Evolutionary conservation across 23 tunicate species (phyloP).

Genomic region (Trididemnum clinides): DNA sequence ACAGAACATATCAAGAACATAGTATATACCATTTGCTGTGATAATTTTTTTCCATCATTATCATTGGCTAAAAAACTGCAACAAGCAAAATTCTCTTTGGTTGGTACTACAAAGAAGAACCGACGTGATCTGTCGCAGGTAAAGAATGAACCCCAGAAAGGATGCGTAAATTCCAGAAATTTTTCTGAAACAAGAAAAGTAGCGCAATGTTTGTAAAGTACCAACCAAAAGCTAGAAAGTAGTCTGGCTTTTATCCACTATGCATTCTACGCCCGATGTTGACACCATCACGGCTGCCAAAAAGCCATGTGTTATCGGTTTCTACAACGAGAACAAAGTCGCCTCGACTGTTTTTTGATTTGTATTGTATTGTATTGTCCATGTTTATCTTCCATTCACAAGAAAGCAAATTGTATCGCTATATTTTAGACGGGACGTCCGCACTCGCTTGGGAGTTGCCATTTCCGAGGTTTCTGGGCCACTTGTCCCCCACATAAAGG

Average conservation of each 20-base stretch:
- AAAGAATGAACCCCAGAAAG: neutral
- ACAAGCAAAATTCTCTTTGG: neutral
- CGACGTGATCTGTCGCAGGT: neutral
- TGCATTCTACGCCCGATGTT: neutral
- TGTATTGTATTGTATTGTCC: no score
- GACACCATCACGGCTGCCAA: conserved; percentile 3
- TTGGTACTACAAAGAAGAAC: neutral
- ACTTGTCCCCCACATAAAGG: no score
- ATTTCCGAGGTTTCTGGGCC: no score
- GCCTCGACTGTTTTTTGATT: no score
- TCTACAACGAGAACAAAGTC: conserved; percentile 5
- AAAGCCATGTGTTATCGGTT: conserved; percentile 9
- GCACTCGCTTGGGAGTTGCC: no score
- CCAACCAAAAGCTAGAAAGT: no score
- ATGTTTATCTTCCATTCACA: no score
- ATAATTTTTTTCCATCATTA: conserved; percentile 8
- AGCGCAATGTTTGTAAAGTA: neutral
- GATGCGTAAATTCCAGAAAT: conserved; percentile 9
- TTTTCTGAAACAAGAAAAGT: conserved; percentile 7
- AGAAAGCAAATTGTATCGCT: no score
- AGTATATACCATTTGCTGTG: neutral
- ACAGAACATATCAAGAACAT: no score
- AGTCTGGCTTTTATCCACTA: no score
- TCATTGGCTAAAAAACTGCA: conserved; percentile 12
- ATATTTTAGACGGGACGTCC: no score